Evolutionary conservation across 2,113 vertebrate species (phyloP).

Genomic region (Madoqua kirkii): DNA sequence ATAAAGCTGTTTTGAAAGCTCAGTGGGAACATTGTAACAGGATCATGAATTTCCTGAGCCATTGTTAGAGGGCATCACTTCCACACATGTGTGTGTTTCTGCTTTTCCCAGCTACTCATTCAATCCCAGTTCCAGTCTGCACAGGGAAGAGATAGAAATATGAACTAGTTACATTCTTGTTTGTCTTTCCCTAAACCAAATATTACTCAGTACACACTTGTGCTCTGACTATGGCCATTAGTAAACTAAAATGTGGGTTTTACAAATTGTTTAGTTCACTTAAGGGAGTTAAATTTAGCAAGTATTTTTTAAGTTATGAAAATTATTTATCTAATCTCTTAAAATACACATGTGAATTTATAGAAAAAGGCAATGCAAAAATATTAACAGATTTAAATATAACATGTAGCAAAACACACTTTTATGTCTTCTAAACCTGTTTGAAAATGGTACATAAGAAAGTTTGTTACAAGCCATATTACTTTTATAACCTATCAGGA

Average conservation of each 20-base stretch:
- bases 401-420: conserved; percentile 23
- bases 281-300: not conserved
- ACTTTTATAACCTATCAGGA: conserved; percentile 29
- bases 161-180: not conserved
- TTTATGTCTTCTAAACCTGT: conserved; percentile 18
- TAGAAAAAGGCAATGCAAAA: conserved; percentile 50
- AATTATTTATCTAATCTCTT: not conserved
- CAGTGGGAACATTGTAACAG: not conserved
- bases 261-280: not conserved
- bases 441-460: conserved; percentile 48
- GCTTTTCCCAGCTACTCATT: not conserved
- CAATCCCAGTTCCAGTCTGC: not conserved
- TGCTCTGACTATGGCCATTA: not conserved
- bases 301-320: not conserved
- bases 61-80: not conserved
- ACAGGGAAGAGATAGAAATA: not conserved
- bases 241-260: not conserved
- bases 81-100: not conserved
- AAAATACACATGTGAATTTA: conserved; percentile 42
- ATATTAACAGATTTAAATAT: conserved; percentile 46
- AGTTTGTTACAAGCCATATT: conserved; percentile 57
- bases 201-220: not conserved
- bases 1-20: conserved; percentile 13
- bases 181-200: not conserved
- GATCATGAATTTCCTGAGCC: conserved; percentile 16